phyloP scores from a whole-genome alignment of 37 sponge, comb jelly and placozoan genomes.

The Dysidea cf. avara region DNA sequence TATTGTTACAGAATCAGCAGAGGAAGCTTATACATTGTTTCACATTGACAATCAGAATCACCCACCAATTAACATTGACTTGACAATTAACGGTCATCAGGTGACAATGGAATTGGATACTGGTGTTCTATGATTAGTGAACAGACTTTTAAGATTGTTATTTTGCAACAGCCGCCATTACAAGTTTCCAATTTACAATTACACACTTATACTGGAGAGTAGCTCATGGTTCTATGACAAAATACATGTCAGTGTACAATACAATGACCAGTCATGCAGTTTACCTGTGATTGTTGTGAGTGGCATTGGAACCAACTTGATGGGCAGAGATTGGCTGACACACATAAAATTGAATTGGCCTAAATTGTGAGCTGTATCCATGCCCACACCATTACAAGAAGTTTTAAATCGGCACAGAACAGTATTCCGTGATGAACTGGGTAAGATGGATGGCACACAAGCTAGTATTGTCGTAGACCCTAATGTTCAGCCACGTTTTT shows the following conservation, averaged over 20 bases:
- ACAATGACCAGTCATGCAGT: background rate
- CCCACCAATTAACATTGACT: too few species aligned
- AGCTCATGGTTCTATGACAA: background rate
- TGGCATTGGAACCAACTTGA: background rate
- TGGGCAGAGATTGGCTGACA: slow-evolving; percentile 1
- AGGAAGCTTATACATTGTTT: too few species aligned
- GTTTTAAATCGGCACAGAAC: background rate
- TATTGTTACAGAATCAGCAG: too few species aligned
- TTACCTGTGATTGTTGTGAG: background rate
- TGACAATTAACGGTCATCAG: too few species aligned
- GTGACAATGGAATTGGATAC: too few species aligned
- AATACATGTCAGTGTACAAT: background rate
- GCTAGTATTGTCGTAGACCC: too few species aligned
- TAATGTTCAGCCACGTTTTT: too few species aligned
- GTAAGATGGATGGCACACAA: background rate
- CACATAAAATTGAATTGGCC: background rate
- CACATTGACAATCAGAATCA: too few species aligned
- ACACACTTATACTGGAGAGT: slow-evolving; percentile 4
- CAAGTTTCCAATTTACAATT: background rate
- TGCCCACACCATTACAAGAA: background rate
- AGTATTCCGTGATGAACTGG: background rate
- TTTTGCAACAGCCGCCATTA: background rate
- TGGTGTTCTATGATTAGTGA: too few species aligned
- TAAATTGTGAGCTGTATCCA: background rate
- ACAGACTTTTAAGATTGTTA: too few species aligned